Base-by-base conservation (phyloP, 2,888 invertebrate species). In the Allygus modestus region DNA sequence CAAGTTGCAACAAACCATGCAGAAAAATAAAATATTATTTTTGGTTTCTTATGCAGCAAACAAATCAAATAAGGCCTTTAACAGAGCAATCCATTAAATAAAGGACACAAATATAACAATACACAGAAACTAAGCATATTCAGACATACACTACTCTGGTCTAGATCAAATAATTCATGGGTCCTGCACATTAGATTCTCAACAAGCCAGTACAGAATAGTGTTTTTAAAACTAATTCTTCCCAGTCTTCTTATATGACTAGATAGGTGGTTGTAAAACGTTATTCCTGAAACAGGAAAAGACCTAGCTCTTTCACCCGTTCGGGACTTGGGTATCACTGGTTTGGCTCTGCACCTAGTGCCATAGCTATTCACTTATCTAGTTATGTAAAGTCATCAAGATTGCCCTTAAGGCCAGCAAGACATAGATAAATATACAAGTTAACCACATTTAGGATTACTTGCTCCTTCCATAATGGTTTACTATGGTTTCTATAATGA, bases 161-260 rank as follows among this genome's bases (percentile, higher is more conserved):
- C n/a, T n/a, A n/a, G n/a, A n/a, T n/a, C n/a, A n/a, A 12, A 4
- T 46, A 46, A 46, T 15, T 15, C 17, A 88, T 31, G 11, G 4
- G 31, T 0, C 46, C 71, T 69, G 83, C 26, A 54, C 5, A 54
- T 5, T 7, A 20, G 54, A 11, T 54, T 54, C 20, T 54, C 54
- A n/a, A 54, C 1, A 7, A 54, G 54, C 54, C 54, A 54, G n/a
- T 15, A 4, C 4, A 12, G 54, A 2, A 54, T 23, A 20, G 20
- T 54, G 1, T 1, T 54, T 23, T 23, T 1, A 54, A 54, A 54
- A 2, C 20, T 2, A 1, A 1, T n/a, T 15, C 23, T 54, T 23
- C 20, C 54, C 20, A 54, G 4, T 20, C 20, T 2, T 23, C 46
- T 54, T 23, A 54, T 54, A 2, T 54, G 20, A 54, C 11, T 11